Percentiles rank a stretch among this genome's conserved stretches.
Evolutionary conservation across 64 coral and sea anemone genomes (phyloP).

Genomic region (Acropora yongei): DNA sequence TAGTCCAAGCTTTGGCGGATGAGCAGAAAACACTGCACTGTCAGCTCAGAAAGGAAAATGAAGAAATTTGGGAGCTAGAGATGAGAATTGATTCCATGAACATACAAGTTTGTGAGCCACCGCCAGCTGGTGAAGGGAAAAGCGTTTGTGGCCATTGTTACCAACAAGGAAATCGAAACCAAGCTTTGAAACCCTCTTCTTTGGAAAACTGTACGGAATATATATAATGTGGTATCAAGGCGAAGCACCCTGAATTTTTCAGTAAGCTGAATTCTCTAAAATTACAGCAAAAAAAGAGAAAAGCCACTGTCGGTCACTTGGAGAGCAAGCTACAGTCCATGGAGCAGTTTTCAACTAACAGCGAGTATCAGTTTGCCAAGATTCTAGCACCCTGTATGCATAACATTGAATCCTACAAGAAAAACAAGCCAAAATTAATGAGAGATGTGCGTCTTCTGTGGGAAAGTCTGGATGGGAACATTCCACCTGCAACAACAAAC

Average conservation of each 20-base stretch:
- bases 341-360: constrained; percentile 37
- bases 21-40: constrained; percentile 30
- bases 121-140: constrained; percentile 15
- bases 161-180: constrained; percentile 40
- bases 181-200: constrained; percentile 21
- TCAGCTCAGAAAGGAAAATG: constrained; percentile 21
- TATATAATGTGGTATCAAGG: constrained; percentile 63
- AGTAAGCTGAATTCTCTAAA: constrained; percentile 49
- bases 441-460: constrained; percentile 59
- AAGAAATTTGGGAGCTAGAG: constrained; percentile 40
- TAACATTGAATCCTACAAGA: constrained; percentile 27
- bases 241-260: constrained; percentile 66
- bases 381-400: constrained; percentile 24
- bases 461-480: constrained; percentile 60
- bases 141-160: constrained; percentile 55
- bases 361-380: constrained; percentile 25
- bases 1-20: constrained; percentile 34
- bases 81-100: constrained; percentile 54
- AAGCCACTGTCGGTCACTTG: constrained; percentile 40
- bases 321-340: constrained; percentile 49
- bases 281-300: constrained; percentile 46
- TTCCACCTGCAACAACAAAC: constrained; percentile 48
- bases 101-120: constrained; percentile 19
- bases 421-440: constrained; percentile 61
- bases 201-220: constrained; percentile 58